Percentiles rank a stretch among this genome's conserved stretches.
These are phyloP conservation scores for Drosophila siamana DNA, from an alignment of 2,888 invertebrate species.

Conservation along the genomic window DNA sequence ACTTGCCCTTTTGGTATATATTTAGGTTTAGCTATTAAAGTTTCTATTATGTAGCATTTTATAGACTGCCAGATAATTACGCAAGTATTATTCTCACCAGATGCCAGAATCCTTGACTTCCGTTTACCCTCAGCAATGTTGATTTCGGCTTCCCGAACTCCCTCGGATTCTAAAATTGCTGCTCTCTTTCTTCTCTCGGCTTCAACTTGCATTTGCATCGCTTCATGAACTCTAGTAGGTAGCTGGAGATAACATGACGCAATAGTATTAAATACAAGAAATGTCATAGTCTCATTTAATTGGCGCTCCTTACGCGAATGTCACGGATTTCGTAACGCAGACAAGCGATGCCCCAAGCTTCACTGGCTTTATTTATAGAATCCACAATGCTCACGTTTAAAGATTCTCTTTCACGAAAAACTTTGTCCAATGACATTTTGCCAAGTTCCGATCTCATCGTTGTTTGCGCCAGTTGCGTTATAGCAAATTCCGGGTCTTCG, in stretches of 20 bases:
- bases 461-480: conserved; percentile 99
- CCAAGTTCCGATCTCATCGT: conserved; percentile 99
- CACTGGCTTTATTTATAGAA: conserved; percentile 98
- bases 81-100: conserved; percentile 86
- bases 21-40: too few relatives aligned
- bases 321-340: conserved; percentile 97
- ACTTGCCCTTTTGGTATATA: too few relatives aligned
- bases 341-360: conserved; percentile 99
- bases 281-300: not conserved
- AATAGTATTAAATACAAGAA: conserved; percentile 7
- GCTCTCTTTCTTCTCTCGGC: conserved; percentile 98
- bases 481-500: conserved; percentile 99
- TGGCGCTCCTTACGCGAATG: conserved; percentile 73
- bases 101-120: conserved; percentile 94
- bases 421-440: conserved; percentile 97
- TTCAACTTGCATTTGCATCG: conserved; percentile 99
- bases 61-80: not conserved
- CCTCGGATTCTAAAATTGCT: conserved; percentile 98
- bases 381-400: conserved; percentile 97
- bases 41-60: too few relatives aligned
- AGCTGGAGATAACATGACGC: conserved; percentile 86
- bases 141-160: conserved; percentile 95
- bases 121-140: conserved; percentile 99
- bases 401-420: conserved; percentile 98
- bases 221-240: conserved; percentile 97